Evolutionary conservation across 1,140 invertebrate genomes (phyloP).

Genomic region (Lepidurus packardi): DNA sequence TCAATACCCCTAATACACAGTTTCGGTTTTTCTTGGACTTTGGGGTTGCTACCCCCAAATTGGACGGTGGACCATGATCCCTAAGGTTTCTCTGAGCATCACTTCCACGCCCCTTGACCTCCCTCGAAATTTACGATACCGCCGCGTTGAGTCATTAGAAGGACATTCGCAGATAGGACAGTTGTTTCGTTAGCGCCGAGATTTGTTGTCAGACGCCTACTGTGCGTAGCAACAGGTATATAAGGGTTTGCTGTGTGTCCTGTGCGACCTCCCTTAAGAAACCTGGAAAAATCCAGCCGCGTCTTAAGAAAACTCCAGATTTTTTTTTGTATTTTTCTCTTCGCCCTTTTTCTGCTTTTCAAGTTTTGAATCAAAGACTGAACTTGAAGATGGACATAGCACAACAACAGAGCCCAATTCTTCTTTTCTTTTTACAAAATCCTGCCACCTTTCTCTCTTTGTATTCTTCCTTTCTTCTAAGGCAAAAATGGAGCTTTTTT

Average conservation of each 20-base stretch:
- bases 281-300: background rate
- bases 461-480: too few relatives aligned
- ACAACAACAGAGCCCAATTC: too few relatives aligned
- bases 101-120: background rate
- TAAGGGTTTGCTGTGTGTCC: background rate
- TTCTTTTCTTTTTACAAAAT: too few relatives aligned
- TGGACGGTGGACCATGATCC: background rate
- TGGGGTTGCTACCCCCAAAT: background rate
- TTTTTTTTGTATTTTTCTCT: too few relatives aligned
- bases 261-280: background rate
- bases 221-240: conserved; percentile 9
- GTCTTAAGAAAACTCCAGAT: background rate
- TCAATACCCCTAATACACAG: background rate
- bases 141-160: background rate
- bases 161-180: background rate
- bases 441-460: too few relatives aligned
- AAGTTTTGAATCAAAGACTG: too few relatives aligned
- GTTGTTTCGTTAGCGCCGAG: conserved; percentile 2
- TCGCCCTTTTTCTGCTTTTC: too few relatives aligned
- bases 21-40: background rate
- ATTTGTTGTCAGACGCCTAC: conserved; percentile 21
- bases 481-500: background rate
- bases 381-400: too few relatives aligned
- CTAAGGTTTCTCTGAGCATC: background rate
- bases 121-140: conserved; percentile 2